Conservation (phyloP, 1,140 invertebrate genomes). For the Eriocheir sinensis region DNA sequence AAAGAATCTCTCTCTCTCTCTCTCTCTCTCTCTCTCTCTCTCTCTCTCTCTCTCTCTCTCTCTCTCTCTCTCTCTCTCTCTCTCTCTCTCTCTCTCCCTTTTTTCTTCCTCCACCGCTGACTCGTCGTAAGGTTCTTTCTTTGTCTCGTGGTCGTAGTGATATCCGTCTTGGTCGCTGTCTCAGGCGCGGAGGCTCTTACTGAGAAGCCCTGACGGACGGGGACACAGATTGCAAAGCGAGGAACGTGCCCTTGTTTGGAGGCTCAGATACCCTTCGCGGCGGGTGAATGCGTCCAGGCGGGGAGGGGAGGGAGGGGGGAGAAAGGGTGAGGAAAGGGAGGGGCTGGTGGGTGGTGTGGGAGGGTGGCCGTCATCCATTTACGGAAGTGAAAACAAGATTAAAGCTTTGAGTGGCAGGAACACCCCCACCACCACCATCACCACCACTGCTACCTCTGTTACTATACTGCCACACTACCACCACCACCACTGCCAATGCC, state of each 20-base stretch:
- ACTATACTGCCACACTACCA: too few relatives aligned
- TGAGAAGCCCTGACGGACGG: neutral
- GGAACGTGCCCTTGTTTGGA: neutral
- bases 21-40: too few relatives aligned
- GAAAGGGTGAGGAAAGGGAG: too few relatives aligned
- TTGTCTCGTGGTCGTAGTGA: neutral
- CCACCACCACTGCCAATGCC: too few relatives aligned
- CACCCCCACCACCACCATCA: too few relatives aligned
- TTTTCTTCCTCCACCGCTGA: neutral
- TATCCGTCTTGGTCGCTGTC: neutral
- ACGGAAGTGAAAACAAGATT: slow-evolving; percentile 9
- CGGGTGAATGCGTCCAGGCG: slow-evolving; percentile 1
- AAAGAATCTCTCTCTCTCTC: too few relatives aligned
- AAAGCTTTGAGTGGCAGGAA: neutral
- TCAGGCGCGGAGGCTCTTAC: neutral
- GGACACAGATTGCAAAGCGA: neutral
- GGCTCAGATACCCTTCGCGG: neutral
- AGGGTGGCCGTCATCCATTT: neutral
- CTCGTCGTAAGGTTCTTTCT: neutral
- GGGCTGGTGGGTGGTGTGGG: neutral
- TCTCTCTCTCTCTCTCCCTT: neutral
- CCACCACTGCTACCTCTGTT: too few relatives aligned
- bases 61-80: slow-evolving; percentile 28
- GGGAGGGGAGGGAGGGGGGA: neutral
- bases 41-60: slow-evolving; percentile 49